These are phyloP conservation scores for Ephialtes manifestator DNA, from an alignment of 2,888 invertebrate genomes.

Conservation along the genomic window DNA sequence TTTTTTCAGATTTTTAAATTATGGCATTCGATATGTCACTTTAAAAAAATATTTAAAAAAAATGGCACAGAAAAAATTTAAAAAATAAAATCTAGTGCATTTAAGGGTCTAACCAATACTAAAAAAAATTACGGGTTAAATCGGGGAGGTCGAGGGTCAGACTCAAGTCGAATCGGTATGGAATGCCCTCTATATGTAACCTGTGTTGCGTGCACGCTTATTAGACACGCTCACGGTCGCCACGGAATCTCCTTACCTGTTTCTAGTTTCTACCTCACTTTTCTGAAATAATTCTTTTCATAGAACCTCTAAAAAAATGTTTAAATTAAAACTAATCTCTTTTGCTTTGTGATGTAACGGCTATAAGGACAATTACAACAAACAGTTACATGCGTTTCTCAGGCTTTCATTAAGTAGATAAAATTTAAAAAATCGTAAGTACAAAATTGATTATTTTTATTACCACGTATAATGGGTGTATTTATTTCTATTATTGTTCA, in stretches of 20 bases:
- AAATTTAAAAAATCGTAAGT: background rate
- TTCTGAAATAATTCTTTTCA: conserved; percentile 34
- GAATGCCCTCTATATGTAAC: too few relatives aligned
- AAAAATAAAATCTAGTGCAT: too few relatives aligned
- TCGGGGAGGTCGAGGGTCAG: too few relatives aligned
- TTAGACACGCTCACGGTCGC: conserved; percentile 67
- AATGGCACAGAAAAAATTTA: too few relatives aligned
- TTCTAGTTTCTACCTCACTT: conserved; percentile 45
- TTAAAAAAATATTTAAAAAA: too few relatives aligned
- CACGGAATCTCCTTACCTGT: conserved; percentile 57
- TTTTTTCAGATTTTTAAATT: too few relatives aligned
- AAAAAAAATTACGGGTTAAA: too few relatives aligned
- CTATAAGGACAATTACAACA: background rate
- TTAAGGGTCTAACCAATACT: too few relatives aligned
- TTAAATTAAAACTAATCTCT: background rate
- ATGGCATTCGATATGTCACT: too few relatives aligned
- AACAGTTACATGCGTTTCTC: background rate
- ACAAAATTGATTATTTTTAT: background rate
- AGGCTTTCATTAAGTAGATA: background rate
- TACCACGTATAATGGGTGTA: background rate
- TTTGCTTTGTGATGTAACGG: background rate
- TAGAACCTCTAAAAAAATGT: background rate
- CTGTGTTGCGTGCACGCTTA: conserved; percentile 55
- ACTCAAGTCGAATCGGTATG: too few relatives aligned
- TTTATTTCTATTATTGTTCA: background rate